A percentile compares a stretch with the other conserved stretches of the same genome.
These are phyloP conservation scores for Heteromyza rotundicornis DNA, from an alignment of 2,888 invertebrate species.

Conservation along the genomic window DNA sequence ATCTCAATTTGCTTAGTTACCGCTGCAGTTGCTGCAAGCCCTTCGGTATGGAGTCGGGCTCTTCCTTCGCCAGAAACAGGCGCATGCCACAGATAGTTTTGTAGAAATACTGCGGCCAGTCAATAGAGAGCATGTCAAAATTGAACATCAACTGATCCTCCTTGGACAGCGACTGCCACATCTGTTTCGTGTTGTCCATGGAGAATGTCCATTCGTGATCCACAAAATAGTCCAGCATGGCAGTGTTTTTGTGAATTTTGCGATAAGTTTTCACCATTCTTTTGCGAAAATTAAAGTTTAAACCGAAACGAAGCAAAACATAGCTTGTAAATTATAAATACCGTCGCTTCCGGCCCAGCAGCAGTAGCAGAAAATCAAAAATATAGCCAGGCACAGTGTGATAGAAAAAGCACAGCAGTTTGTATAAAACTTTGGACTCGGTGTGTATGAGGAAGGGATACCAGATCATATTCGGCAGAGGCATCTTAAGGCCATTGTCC, in stretches of 20 bases:
- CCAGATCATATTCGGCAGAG: slow-evolving; percentile 73
- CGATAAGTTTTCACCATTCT: slow-evolving; percentile 80
- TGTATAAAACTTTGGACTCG: slow-evolving; percentile 59
- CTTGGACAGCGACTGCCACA: slow-evolving; percentile 61
- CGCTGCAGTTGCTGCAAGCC: slow-evolving; percentile 69
- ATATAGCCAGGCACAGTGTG: slow-evolving; percentile 71
- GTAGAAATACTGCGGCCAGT: slow-evolving; percentile 68
- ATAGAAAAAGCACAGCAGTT: slow-evolving; percentile 65
- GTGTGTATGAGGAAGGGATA: slow-evolving; percentile 66
- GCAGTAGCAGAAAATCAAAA: slow-evolving; percentile 63
- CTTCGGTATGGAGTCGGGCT: slow-evolving; percentile 70
- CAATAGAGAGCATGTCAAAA: slow-evolving; percentile 73
- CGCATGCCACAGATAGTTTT: slow-evolving; percentile 76
- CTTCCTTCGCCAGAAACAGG: slow-evolving; percentile 79
- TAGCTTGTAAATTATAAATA: slow-evolving; percentile 38
- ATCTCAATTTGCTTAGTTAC: slow-evolving; percentile 57
- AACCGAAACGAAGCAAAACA: slow-evolving; percentile 23
- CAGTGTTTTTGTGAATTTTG: slow-evolving; percentile 79
- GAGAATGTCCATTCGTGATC: slow-evolving; percentile 75
- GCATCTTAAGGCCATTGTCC: slow-evolving; percentile 65
- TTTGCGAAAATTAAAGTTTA: slow-evolving; percentile 7
- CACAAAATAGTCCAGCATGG: slow-evolving; percentile 77
- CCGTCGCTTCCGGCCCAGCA: slow-evolving; percentile 51
- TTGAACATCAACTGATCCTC: slow-evolving; percentile 68
- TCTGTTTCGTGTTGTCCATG: slow-evolving; percentile 66